These are phyloP conservation scores for Pyralis farinalis DNA, from an alignment of 2,888 invertebrate species.

Conservation along the genomic window DNA sequence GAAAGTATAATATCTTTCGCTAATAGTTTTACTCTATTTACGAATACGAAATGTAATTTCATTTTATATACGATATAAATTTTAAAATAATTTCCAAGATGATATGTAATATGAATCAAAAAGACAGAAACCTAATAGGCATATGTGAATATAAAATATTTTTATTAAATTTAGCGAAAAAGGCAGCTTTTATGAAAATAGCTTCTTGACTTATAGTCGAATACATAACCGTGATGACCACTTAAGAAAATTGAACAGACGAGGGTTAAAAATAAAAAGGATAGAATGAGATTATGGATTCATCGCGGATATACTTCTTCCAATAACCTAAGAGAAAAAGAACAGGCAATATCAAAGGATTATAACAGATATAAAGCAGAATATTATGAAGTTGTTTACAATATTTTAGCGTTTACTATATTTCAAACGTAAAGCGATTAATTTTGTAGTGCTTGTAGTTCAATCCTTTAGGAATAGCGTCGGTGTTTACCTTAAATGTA, in stretches of 20 bases:
- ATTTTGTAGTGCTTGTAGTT: background rate
- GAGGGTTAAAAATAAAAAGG: constrained; percentile 9
- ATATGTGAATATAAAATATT: no score
- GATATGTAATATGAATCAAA: no score
- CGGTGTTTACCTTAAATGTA: constrained; percentile 10
- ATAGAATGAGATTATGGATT: constrained; percentile 1
- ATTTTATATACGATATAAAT: no score
- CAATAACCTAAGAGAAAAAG: constrained; percentile 4
- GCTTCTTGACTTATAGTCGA: background rate
- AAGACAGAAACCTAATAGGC: no score
- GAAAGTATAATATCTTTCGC: no score
- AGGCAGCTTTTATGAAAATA: background rate
- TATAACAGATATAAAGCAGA: background rate
- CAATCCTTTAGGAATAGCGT: constrained; percentile 14
- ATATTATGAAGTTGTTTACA: no score
- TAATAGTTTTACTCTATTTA: no score
- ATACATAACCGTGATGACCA: constrained; percentile 6
- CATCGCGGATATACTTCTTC: background rate
- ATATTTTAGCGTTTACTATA: background rate
- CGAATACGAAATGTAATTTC: no score
- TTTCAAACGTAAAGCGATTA: background rate
- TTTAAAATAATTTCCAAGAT: no score
- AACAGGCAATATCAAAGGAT: constrained; percentile 8
- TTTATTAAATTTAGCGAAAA: background rate
- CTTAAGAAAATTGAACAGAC: constrained; percentile 8